Evolutionary conservation across 2,113 vertebrate species (phyloP).

Genomic region (Sphaerodactylus townsendi): DNA sequence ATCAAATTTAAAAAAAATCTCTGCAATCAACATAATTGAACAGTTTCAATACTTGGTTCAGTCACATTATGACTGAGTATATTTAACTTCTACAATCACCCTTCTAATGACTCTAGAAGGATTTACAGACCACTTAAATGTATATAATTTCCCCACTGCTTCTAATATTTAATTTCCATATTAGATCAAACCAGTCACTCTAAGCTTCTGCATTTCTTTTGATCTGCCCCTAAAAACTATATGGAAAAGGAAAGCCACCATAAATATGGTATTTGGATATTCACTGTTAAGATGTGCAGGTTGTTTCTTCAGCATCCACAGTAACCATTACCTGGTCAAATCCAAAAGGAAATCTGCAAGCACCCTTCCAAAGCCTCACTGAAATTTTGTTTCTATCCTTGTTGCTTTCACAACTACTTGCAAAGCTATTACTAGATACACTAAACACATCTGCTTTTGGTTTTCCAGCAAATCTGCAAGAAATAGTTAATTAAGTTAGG

Average conservation of each 20-base stretch:
- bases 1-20: conserved; percentile 11
- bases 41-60: not conserved
- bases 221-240: conserved; percentile 6
- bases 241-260: conserved; percentile 17
- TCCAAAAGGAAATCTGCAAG: not conserved
- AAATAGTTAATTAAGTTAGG: not conserved
- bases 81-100: not conserved
- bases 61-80: not conserved
- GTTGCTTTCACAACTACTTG: not conserved
- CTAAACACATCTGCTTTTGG: not conserved
- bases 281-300: conserved; percentile 4
- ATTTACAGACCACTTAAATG: not conserved
- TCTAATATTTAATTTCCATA: not conserved
- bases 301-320: conserved; percentile 5
- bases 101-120: not conserved
- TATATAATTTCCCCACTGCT: conserved; percentile 15
- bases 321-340: not conserved
- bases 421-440: not conserved
- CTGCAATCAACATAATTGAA: not conserved
- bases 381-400: not conserved
- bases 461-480: not conserved
- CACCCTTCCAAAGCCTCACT: not conserved
- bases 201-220: not conserved
- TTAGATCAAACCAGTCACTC: conserved; percentile 30
- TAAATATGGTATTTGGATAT: not conserved